Evolutionary conservation across 1,140 invertebrate genomes (phyloP).

Genomic region (Eumeta japonica): DNA sequence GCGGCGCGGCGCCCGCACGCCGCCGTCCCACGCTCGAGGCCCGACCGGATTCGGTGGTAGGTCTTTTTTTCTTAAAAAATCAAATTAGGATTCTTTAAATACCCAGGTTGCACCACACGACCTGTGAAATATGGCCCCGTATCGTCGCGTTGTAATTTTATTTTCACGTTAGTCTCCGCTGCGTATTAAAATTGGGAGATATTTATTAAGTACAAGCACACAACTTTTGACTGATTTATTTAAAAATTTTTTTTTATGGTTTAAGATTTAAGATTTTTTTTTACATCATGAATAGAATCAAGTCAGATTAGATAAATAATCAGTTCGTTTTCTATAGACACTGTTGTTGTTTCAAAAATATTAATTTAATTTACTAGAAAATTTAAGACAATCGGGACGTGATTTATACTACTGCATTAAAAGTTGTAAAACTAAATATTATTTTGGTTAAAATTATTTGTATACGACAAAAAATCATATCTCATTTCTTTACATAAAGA

Average conservation of each 20-base stretch:
- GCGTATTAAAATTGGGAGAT: neutral
- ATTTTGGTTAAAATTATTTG: too few relatives aligned
- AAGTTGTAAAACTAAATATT: too few relatives aligned
- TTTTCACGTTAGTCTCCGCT: slow-evolving; percentile 8
- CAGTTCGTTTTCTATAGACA: slow-evolving; percentile 2
- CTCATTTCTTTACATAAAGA: too few relatives aligned
- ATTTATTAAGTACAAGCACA: neutral
- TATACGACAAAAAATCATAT: too few relatives aligned
- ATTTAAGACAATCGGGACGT: too few relatives aligned
- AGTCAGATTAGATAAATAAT: slow-evolving; percentile 2
- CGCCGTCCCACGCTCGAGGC: slow-evolving; percentile 17
- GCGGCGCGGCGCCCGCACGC: too few relatives aligned
- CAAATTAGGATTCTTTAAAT: slow-evolving; percentile 31
- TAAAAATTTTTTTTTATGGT: too few relatives aligned
- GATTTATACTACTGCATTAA: too few relatives aligned
- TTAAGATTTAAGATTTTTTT: too few relatives aligned
- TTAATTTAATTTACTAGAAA: too few relatives aligned
- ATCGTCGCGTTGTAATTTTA: too few relatives aligned
- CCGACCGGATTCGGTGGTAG: slow-evolving; percentile 13
- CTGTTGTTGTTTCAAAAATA: slow-evolving; percentile 4
- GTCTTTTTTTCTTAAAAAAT: slow-evolving; percentile 20
- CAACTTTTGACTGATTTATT: neutral
- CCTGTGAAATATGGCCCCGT: slow-evolving; percentile 20
- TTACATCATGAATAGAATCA: neutral
- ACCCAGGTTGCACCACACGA: slow-evolving; percentile 15